Evolutionary conservation across 2,888 invertebrate species (phyloP).

Genomic region (Leptinotarsa peninsularis): DNA sequence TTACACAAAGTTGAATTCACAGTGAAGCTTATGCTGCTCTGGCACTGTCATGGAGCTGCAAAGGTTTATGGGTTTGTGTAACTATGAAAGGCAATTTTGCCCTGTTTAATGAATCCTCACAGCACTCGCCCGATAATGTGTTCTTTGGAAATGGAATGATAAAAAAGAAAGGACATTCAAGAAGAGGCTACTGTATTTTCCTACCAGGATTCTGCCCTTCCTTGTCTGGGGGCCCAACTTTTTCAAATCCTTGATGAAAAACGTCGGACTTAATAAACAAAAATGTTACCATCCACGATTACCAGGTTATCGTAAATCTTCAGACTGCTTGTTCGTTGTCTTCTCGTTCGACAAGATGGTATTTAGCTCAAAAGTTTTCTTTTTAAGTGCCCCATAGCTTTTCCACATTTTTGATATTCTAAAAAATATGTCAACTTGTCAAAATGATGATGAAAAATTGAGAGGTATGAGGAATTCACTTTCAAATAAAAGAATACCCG

Average conservation of each 20-base stretch:
- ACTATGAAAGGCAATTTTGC: neutral
- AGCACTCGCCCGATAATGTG: neutral
- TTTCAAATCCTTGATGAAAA: neutral
- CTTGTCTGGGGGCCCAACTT: neutral
- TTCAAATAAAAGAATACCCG: neutral
- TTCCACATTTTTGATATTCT: neutral
- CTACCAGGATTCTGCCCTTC: neutral
- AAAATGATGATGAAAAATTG: neutral
- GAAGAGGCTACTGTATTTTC: neutral
- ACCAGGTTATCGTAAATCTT: neutral
- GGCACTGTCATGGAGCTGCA: neutral
- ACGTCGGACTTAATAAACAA: neutral
- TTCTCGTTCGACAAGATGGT: neutral
- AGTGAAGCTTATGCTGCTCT: neutral
- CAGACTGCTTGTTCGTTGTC: neutral
- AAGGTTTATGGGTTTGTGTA: neutral
- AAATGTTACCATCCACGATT: neutral
- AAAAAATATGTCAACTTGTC: no score
- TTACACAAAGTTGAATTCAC: neutral
- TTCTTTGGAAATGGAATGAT: neutral
- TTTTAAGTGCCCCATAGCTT: neutral
- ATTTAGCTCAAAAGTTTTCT: neutral
- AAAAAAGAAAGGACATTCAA: neutral
- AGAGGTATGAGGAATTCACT: neutral
- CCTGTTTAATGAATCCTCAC: neutral